Base-by-base conservation (phyloP, 2,797 vertebrate species). In the Neopelma chrysocephalum region DNA sequence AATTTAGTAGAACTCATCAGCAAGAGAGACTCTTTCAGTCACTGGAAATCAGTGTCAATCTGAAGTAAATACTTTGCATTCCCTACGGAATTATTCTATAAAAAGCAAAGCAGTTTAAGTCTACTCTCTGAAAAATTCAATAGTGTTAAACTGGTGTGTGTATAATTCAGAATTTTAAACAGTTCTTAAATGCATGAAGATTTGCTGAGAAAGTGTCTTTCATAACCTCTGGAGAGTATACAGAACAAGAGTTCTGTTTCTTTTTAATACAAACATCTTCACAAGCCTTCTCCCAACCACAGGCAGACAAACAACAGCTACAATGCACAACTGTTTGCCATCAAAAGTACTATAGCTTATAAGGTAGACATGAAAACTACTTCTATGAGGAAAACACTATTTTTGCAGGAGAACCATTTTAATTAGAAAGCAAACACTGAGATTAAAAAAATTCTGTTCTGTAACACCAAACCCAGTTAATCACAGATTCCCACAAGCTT, bases 1-100 rank as follows among this genome's bases (percentile, higher is more conserved):
- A 95, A 97, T 96, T 97, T 95, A 96, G 94, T 87, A 95, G 75
- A 92, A 94, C 96, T 97, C 96, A 96, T 97, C 96, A 98, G 91
- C 69, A 93, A 96, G 71, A 96, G 65, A 96, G 73, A 96, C 56
- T 94, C 90, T 96, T 95, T 97, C 93, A 93, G 95, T 95, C 58
- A 90, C 76, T 96, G 73, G 48, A 98, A 97, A 97, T 95, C 96
- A 96, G 93, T 91, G 88, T 94, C 96, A 96, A 92, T 96, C 92
- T 90, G 82, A 96, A 96, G 89, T 79, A 94, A 96, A 97, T 89
- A 95, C 96, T 97, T 50, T 3, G 29, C 71, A 92, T 87, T 95
- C 96, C 88, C 95, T 23, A 9, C 3, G 80, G 96, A 97, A 95
- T 91, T 56, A 75, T 95, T 70, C 86, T 94, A 96, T 88, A 94